Evolutionary conservation across 1,140 invertebrate genomes (phyloP), one percentile per base, ranked within the genome.

Genomic region (Palaemon carinicauda): DNA sequence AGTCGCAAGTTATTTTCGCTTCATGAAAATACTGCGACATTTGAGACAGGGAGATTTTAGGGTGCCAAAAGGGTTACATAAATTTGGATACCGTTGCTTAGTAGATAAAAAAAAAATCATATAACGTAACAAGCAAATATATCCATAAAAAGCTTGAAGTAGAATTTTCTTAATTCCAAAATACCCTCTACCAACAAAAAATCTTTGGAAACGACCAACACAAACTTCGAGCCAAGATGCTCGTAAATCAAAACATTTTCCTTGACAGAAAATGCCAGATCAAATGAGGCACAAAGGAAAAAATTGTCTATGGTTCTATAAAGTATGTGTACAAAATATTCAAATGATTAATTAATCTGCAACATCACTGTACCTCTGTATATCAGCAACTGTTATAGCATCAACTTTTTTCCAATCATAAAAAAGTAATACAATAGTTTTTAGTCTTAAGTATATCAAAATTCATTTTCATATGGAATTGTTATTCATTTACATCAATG

Each of bases 201-300:
- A 75, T n/a, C 31, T 50, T 29, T 14, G 41, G 51, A n/a, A 50
- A 74, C 14, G 33, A 41, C n/a, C n/a, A 73, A 75, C 73, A 80
- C 27, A 31, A 54, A 53, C 52, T 31, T 33, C 53, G 33, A 31
- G 53, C 31, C 53, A 53, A 53, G 56, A 81, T 14, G 19, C 65
- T 53, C 65, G 3, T 79, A 41, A 31, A 86, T 86, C 84, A 86
- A 65, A 65, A 86, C 77, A 86, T 80, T 73, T 86, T 86, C 84
- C 71, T 60, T 52, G n/a, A 51, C 41, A 86, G 78, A 86, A 86
- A 73, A 80, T 86, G 77, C 29, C 84, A 54, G 84, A 86, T 86
- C 41, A 41, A 41, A 41, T 41, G 29, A 69, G 24, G n/a, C 9
- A 69, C 24, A 69, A 41, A 12, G 41, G 41, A 41, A 41, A 41